These are phyloP conservation scores for Vanessa atalanta DNA, from an alignment of 1,140 invertebrate species.

Conservation along the genomic window DNA sequence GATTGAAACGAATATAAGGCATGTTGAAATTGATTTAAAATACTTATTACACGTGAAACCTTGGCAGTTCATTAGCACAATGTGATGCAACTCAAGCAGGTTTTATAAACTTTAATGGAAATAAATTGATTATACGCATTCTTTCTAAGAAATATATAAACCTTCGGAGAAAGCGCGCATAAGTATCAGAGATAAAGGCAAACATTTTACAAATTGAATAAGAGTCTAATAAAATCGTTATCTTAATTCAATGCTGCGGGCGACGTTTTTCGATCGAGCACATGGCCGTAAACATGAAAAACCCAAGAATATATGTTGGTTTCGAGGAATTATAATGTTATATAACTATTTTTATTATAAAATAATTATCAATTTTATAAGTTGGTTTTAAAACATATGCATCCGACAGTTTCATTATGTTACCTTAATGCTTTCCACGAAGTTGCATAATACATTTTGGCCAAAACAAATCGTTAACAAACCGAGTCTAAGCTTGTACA, in stretches of 20 bases:
- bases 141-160: constrained; percentile 23
- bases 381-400: constrained; percentile 5
- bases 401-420: constrained; percentile 11
- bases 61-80: neutral
- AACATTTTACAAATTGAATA: constrained; percentile 54
- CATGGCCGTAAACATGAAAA: constrained; percentile 48
- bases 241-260: constrained; percentile 65
- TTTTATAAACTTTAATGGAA: constrained; percentile 19
- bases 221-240: constrained; percentile 65
- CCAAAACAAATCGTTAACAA: neutral
- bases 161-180: constrained; percentile 30
- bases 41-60: neutral
- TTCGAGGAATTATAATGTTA: constrained; percentile 20
- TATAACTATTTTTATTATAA: constrained; percentile 37
- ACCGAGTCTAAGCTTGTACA: neutral
- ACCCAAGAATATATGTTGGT: constrained; percentile 34
- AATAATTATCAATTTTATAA: constrained; percentile 18
- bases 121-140: constrained; percentile 21
- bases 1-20: no score
- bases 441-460: constrained; percentile 1
- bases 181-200: constrained; percentile 29
- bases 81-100: neutral
- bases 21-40: neutral
- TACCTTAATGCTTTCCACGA: neutral
- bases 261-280: constrained; percentile 57